Evolutionary conservation across 2,113 vertebrate species (phyloP), one percentile per base, ranked within the genome.

Genomic region (Leptobrachium ailaonicum): DNA sequence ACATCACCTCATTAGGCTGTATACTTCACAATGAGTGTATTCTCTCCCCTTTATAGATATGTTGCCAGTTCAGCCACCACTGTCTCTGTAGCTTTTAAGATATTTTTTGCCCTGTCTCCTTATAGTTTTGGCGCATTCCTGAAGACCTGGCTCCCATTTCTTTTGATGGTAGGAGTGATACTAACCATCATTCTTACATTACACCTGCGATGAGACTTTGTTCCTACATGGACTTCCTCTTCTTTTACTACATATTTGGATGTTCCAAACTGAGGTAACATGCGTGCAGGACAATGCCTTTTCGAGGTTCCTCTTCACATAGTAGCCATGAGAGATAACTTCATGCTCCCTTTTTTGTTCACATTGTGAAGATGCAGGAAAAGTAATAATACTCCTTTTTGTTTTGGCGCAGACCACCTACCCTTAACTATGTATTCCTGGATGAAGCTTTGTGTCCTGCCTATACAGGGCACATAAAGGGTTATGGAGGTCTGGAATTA

Each of bases 111-210:
- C 66, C 2, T 47, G 32, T 69, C 12, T 68, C 0, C 14, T 5
- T 88, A 58, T 90, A 99, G 98, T 76, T 80, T 95, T 69, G 92
- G 94, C 2, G 96, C 95, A 0, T 95, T 98, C 77, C 92, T 98
- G 90, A 98, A 98, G 91, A 99, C 97, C 77, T 99, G 98, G 98
- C 91, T 99, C 45, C 98, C 98, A 70, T 99, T 97, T 82, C 14
- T 95, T 44, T 95, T 99, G 82, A 87, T 99, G 79, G 85, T 92
- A 83, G 96, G 96, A 62, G 85, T 95, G 84, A 88, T 97, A 20
- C 76, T 93, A 75, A 98, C 94, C 0, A 63, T 96, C 80, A 87
- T 93, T 75, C 90, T 99, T 2, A 95, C 94, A 0, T 90, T 98
- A 14, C 95, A 95, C 76, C 84, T 98, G 69, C 93, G 94, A 85